A percentile compares a stretch with the other conserved stretches of the same genome.
phyloP scores from a whole-genome alignment of 2,797 vertebrate genomes.

The Gymnodraco acuticeps region DNA sequence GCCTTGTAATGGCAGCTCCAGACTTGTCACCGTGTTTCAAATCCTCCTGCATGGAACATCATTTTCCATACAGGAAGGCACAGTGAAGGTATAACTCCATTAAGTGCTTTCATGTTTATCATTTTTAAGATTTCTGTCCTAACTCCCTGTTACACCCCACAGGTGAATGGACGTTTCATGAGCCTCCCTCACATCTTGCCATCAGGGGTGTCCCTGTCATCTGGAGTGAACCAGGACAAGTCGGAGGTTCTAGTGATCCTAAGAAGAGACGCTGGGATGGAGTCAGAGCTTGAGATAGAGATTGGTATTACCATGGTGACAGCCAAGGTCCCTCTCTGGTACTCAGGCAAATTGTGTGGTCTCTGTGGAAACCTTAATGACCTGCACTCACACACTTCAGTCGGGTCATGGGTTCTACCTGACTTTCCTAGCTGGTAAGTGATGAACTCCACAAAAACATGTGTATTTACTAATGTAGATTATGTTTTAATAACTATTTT shows the following conservation, averaged over 20 bases:
- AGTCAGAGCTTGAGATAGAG: conserved; percentile 46
- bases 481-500: neutral
- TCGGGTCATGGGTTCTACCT: conserved; percentile 35
- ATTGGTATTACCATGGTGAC: conserved; percentile 34
- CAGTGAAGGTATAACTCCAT: conserved; percentile 26
- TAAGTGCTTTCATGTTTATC: neutral
- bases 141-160: neutral
- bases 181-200: conserved; percentile 29
- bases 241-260: conserved; percentile 37
- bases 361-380: conserved; percentile 56
- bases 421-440: conserved; percentile 41
- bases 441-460: neutral
- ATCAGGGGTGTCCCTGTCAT: conserved; percentile 28
- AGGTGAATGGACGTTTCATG: conserved; percentile 37
- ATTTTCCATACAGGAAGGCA: conserved; percentile 25
- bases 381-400: conserved; percentile 9
- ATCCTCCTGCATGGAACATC: conserved; percentile 36
- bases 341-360: conserved; percentile 49
- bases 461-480: no score
- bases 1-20: conserved; percentile 27
- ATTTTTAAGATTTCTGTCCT: neutral
- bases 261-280: conserved; percentile 35
- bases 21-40: conserved; percentile 37
- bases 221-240: conserved; percentile 34
- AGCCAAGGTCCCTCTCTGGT: conserved; percentile 36